Conservation (phyloP, 2,113 vertebrate genomes). For the Nymphicus hollandicus region DNA sequence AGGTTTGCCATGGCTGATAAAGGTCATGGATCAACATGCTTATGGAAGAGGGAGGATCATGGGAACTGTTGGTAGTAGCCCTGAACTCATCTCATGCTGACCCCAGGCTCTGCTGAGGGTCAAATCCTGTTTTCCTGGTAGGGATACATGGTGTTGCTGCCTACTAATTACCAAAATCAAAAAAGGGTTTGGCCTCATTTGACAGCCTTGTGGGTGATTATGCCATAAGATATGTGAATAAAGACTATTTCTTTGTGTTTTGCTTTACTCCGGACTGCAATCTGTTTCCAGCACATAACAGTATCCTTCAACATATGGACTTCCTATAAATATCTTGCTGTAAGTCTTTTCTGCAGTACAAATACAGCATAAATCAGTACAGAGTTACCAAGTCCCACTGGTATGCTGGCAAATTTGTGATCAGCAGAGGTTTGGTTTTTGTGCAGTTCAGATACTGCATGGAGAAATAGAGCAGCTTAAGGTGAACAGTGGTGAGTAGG, state of each 20-base stretch:
- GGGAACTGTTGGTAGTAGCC: neutral
- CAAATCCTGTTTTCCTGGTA: neutral
- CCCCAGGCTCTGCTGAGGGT: accelerated
- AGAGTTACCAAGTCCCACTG: neutral
- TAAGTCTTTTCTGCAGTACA: neutral
- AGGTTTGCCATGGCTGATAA: neutral
- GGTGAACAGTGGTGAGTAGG: neutral
- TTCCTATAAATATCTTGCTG: constrained; percentile 7
- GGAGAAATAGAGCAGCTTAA: neutral
- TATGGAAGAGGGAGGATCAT: neutral
- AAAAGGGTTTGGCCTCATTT: neutral
- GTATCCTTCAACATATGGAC: neutral
- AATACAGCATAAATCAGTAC: neutral
- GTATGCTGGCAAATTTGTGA: neutral
- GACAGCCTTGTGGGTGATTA: neutral
- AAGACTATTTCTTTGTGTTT: neutral
- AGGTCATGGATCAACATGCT: neutral
- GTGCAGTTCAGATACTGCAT: neutral
- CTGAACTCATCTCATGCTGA: neutral
- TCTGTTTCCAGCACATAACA: neutral
- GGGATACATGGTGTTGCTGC: neutral
- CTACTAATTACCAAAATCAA: neutral
- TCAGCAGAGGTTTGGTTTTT: neutral
- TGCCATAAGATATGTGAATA: neutral
- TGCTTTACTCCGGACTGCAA: neutral